Evolutionary conservation across 2,888 invertebrate species (phyloP), one percentile per base, ranked within the genome.

Genomic region (Actias luna): DNA sequence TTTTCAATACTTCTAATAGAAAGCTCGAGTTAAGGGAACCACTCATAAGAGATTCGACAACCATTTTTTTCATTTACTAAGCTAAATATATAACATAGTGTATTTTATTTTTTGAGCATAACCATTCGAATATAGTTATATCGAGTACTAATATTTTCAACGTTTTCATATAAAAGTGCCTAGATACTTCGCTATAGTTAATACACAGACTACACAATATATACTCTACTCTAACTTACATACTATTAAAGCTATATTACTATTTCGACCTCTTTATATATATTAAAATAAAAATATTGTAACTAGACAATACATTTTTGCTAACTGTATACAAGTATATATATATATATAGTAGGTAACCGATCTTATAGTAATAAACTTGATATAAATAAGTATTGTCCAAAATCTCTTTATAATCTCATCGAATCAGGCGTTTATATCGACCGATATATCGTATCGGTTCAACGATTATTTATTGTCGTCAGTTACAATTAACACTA

Each of bases 171-270:
- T 68, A 71, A 70, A 71, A 73, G 67, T 71, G 72, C 69, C 71
- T 73, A 73, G 68, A 64, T 42, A 59, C 61, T 63, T 64, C 33
- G 55, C 72, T 77, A 79, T 66, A 60, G 63, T 70, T 79, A 46
- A 22, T 18, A 46, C 46, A 77, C 65, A n/a, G 57, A 62, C 69
- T 73, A 73, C 64, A 64, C 64, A 67, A 67, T 67, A 67, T 63
- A 68, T 71, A 39, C 16, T 39, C 39, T 39, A 18, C 18, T 8
- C 3, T 22, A 63, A 67, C 86, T 87, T 89, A 88, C 64, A 42
- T 39, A 64, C 88, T 92, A 91, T 91, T 92, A 91, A 92, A 92
- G 92, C 91, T 92, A 91, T 88, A 72, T 83, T 73, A 78, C 90
- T 91, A 90, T 83, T 5, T 46, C 46, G 46, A 22, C 10, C 7